Evolutionary conservation across 2,113 vertebrate genomes (phyloP).

Genomic region (Tyto alba): DNA sequence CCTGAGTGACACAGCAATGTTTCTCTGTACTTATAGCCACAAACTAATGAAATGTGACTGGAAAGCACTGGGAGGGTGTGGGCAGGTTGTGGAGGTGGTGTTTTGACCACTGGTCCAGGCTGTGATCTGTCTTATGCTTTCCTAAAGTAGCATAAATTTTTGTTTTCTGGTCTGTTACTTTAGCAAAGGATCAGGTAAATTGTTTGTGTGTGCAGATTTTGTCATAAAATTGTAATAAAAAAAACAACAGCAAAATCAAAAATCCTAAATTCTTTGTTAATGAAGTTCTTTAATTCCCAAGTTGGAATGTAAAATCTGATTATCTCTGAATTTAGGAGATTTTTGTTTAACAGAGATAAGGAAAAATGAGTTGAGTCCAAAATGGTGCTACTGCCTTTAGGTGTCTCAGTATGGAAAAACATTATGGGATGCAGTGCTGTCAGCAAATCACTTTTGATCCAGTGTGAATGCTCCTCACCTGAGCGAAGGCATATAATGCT

Average conservation of each 20-base stretch:
- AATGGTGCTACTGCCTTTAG: background rate
- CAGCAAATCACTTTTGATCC: background rate
- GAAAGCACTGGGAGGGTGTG: background rate
- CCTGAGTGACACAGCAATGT: rapidly evolving
- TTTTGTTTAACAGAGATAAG: background rate
- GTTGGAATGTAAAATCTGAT: background rate
- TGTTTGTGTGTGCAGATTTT: background rate
- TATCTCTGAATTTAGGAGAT: background rate
- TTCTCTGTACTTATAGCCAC: background rate
- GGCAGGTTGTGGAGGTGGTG: background rate
- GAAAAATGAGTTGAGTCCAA: background rate
- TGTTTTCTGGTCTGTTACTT: background rate
- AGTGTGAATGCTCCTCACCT: background rate
- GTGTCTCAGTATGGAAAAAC: background rate
- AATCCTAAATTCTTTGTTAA: background rate
- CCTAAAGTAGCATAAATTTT: background rate
- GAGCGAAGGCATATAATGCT: background rate
- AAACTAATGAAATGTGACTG: background rate
- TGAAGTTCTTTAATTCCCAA: background rate
- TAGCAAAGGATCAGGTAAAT: background rate
- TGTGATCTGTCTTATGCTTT: background rate
- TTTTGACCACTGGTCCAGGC: background rate
- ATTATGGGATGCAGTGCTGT: background rate
- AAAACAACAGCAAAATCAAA: background rate
- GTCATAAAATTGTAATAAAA: background rate